Evolutionary conservation across 2,113 vertebrate species (phyloP), one percentile per base, ranked within the genome.

Genomic region (Datnioides undecimradiatus): DNA sequence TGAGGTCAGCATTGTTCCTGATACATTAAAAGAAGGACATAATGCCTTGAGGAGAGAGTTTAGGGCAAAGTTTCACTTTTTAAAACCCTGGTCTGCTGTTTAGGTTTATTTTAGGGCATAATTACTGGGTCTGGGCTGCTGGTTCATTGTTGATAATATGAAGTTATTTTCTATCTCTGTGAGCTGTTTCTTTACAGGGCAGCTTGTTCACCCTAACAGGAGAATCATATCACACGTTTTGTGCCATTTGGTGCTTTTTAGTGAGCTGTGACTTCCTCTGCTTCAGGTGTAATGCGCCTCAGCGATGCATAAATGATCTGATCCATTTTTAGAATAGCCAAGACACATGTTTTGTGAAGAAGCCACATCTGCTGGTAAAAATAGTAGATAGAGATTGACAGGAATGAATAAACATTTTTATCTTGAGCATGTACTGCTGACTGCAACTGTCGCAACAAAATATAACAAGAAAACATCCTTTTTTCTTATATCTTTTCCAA

Each of bases 1-100:
- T 88, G 92, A 92, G 91, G 92, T 92, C 92, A 93, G 91, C 89
- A 88, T 92, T 91, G 92, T 90, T 89, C 80, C 89, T 93, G 80
- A 88, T 78, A 84, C 69, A 87, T 86, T 81, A 87, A 68, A 57
- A 36, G 25, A 16, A 41, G 27, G 52, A 77, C 19, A 75, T 3
- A 40, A 63, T 29, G 62, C 65, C 48, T 59, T 19, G 3, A 66
- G 55, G 27, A 38, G 8, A 33, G 31, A 23, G 34, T 59, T 72
- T 13, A 48, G 34, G 76, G 64, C 76, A 79, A 71, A 51, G 41
- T 73, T 88, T 73, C 16, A 68, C 45, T 60, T 72, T 52, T 45
- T 11, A 16, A 79, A 79, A 23, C 8, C 36, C 54, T 48, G 36
- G n/a, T 49, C 17, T 52, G 55, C 14, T 57, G 38, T 40, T 69